Conservation (phyloP, 2,888 invertebrate species). For the Calliscelio sp. region DNA sequence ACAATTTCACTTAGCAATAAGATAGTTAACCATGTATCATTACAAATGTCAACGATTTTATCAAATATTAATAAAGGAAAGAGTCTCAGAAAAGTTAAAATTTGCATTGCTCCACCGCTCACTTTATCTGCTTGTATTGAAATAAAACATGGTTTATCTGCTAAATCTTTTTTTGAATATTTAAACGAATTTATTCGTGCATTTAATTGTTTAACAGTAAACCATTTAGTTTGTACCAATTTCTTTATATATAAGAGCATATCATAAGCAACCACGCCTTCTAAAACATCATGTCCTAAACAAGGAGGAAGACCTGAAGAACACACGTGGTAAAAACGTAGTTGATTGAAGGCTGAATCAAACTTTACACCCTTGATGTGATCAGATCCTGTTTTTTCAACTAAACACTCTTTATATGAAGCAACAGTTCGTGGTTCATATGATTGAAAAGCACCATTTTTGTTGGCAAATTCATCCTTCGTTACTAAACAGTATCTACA, state of each 20-base stretch:
- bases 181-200: slow-evolving; percentile 7
- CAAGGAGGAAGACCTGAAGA: slow-evolving; percentile 69
- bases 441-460: not conserved
- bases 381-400: too few relatives aligned
- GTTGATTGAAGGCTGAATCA: slow-evolving; percentile 63
- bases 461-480: slow-evolving; percentile 17
- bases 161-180: slow-evolving; percentile 35
- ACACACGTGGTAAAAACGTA: slow-evolving; percentile 65
- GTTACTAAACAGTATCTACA: slow-evolving; percentile 50
- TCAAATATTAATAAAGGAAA: slow-evolving; percentile 67
- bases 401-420: slow-evolving; percentile 7
- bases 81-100: slow-evolving; percentile 66
- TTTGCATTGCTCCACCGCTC: slow-evolving; percentile 67
- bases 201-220: slow-evolving; percentile 29
- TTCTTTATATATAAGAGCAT: slow-evolving; percentile 48
- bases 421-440: slow-evolving; percentile 9
- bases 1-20: slow-evolving; percentile 70
- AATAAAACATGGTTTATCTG: too few relatives aligned
- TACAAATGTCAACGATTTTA: slow-evolving; percentile 60
- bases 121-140: too few relatives aligned
- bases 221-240: slow-evolving; percentile 63
- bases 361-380: slow-evolving; percentile 62
- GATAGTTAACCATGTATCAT: slow-evolving; percentile 69
- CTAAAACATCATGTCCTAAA: slow-evolving; percentile 66
- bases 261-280: slow-evolving; percentile 66